Base-by-base conservation (phyloP, 2,113 vertebrate species). In the Butastur rufipennis region DNA sequence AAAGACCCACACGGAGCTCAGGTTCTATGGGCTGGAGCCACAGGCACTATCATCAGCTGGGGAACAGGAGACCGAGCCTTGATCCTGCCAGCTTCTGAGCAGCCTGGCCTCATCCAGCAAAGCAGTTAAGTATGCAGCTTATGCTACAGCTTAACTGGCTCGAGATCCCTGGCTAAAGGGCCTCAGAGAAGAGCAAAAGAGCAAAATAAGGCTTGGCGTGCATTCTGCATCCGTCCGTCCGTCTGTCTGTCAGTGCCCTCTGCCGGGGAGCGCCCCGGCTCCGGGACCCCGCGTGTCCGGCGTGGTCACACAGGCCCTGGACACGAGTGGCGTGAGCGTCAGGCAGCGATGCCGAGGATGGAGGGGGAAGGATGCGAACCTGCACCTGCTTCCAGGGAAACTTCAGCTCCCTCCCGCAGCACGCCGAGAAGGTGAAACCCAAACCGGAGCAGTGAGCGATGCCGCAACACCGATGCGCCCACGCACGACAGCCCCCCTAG, bases 381-480 rank as follows among this genome's bases (percentile, higher is more conserved):
- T 6, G 38, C 40, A 4, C 5, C n/a, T 3, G 5, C 38, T 55
- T 21, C 2, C 34, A 2, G n/a, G 16, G 8, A 55, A 61, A 17
- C 12, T 38, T 7, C 0, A 48, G 2, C 23, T 74, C 26, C 43
- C 20, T 4, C 25, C 40, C 1, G 1, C 62, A 9, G 9, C 48
- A 3, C 2, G 0, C 18, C 2, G 67, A 6, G 65, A 3, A 3
- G 42, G 1, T 12, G 47, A 20, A 88, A 52, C 12, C 38, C 36
- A 16, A 50, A 11, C 4, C 0, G 0, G 9, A 71, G 65, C 55
- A 4, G n/a, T 0, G 18, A 47, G 68, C 1, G 4, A 4, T 4
- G 53, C 77, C 3, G 18, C 18, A 1, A 5, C 17, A 22, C 62
- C 2, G 1, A 16, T 3, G 20, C 34, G 14, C 34, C 63, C 68